Base-by-base conservation (phyloP, 2,888 invertebrate species). In the Lasioglossum marginatum region DNA sequence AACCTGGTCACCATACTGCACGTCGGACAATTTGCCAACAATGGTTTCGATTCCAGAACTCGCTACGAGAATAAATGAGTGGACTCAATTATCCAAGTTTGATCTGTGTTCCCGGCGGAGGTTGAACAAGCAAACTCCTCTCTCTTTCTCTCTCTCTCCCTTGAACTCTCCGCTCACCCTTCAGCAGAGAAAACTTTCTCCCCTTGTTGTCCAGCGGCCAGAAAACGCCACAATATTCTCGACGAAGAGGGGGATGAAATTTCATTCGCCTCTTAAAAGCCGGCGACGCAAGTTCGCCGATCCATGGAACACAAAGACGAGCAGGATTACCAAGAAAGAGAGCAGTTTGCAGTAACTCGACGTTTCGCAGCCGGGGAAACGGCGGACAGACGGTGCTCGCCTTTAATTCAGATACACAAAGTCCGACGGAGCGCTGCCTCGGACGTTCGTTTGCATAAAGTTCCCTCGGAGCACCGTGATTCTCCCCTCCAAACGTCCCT, bases 401-500 rank as follows among this genome's bases (percentile, higher is more conserved):
- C 27, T 60, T 60, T 60, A 60, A 60, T 60, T 60, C 60, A 60
- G 60, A n/a, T 27, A 60, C 60, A 60, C 60, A 60, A 60, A 60
- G 52, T 52, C 52, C 52, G 52, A 52, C 52, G 52, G n/a, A 52
- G 52, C 52, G 52, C 52, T 52, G 52, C 52, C 37, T 85, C 77
- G 79, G 72, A 77, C 79, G 63, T 83, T 81, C 81, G 82, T 87
- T 85, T 79, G 79, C 90, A 74, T 81, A 80, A 85, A 40, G 81
- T 79, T 31, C 70, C 16, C 52, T 52, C 27, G 27, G 60, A 70
- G n/a, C 43, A 48, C 72, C n/a, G 40, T 12, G 63, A 52, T 52
- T 52, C 23, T 0, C 8, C 52, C 52, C 10, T 52, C 52, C 23
- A n/a, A 52, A 23, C 10, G n/a, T 52, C 3, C 52, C 52, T 10